Conservation (phyloP, 1,140 invertebrate genomes). For the Hyphantria cunea region DNA sequence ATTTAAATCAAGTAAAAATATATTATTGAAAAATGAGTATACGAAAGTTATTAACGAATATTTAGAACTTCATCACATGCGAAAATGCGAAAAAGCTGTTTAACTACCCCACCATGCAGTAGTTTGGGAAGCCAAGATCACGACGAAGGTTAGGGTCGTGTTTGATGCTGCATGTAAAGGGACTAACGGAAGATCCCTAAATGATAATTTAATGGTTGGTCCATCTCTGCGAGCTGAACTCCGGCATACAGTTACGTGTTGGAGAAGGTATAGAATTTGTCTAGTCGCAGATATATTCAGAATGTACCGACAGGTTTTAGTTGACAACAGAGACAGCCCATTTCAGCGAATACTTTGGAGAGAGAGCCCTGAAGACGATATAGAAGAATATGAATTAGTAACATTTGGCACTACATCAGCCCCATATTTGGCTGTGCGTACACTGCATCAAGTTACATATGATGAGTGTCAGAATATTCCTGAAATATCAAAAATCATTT, state of each 20-base stretch:
- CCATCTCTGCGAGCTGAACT: slow-evolving; percentile 61
- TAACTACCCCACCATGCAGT: slow-evolving; percentile 28
- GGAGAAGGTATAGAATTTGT: slow-evolving; percentile 49
- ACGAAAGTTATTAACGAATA: slow-evolving; percentile 1
- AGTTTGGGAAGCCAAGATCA: slow-evolving; percentile 19
- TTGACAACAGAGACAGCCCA: slow-evolving; percentile 36
- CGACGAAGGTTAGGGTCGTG: slow-evolving; percentile 22
- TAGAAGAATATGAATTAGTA: slow-evolving; percentile 36
- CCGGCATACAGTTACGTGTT: slow-evolving; percentile 51
- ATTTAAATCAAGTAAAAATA: slow-evolving; percentile 1
- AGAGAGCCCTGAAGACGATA: slow-evolving; percentile 18
- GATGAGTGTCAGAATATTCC: slow-evolving; percentile 32
- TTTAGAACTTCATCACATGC: slow-evolving; percentile 3
- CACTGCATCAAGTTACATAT: slow-evolving; percentile 47
- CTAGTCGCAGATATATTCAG: slow-evolving; percentile 59
- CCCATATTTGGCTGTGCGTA: slow-evolving; percentile 30
- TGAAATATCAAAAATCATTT: slow-evolving; percentile 18
- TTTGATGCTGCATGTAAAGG: slow-evolving; percentile 29
- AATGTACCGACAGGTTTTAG: slow-evolving; percentile 56
- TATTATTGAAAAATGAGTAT: not conserved
- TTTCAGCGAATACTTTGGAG: slow-evolving; percentile 53
- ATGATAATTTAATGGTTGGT: slow-evolving; percentile 50
- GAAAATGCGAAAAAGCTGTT: slow-evolving; percentile 2
- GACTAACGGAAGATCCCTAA: slow-evolving; percentile 43
- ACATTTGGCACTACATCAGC: slow-evolving; percentile 49